These are phyloP conservation scores for Dasyurus viverrinus DNA, from an alignment of 2,113 vertebrate genomes.

Conservation along the genomic window DNA sequence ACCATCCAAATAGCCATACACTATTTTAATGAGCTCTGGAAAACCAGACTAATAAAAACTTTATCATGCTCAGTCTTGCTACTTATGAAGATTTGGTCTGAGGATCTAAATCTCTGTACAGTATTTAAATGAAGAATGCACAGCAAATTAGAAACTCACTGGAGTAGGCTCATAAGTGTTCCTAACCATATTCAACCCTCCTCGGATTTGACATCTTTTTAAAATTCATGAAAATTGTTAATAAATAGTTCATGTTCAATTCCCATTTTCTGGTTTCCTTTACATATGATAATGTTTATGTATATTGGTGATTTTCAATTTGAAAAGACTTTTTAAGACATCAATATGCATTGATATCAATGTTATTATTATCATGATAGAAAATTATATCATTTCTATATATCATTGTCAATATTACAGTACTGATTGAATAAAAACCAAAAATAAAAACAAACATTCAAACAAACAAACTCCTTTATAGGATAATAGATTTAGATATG, in stretches of 20 bases:
- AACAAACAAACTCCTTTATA: neutral
- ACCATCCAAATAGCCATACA: neutral
- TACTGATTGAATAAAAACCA: neutral
- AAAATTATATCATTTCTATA: neutral
- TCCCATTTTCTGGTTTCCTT: neutral
- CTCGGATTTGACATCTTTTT: neutral
- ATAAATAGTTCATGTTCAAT: neutral
- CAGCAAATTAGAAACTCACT: neutral
- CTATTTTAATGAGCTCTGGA: conserved; percentile 7
- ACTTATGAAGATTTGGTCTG: neutral
- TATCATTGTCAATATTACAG: neutral
- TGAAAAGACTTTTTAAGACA: neutral
- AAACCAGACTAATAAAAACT: conserved; percentile 27
- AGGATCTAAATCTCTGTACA: neutral
- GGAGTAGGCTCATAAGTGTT: conserved; percentile 13
- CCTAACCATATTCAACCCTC: neutral
- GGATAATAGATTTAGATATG: neutral
- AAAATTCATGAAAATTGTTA: neutral
- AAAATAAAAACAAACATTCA: neutral
- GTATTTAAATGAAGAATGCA: neutral
- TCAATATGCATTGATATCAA: neutral
- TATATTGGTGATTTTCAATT: neutral
- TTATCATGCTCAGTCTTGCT: neutral
- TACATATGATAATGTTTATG: neutral
- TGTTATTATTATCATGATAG: neutral